Conservation (phyloP, 2,797 vertebrate genomes). For the Psittacula echo region DNA sequence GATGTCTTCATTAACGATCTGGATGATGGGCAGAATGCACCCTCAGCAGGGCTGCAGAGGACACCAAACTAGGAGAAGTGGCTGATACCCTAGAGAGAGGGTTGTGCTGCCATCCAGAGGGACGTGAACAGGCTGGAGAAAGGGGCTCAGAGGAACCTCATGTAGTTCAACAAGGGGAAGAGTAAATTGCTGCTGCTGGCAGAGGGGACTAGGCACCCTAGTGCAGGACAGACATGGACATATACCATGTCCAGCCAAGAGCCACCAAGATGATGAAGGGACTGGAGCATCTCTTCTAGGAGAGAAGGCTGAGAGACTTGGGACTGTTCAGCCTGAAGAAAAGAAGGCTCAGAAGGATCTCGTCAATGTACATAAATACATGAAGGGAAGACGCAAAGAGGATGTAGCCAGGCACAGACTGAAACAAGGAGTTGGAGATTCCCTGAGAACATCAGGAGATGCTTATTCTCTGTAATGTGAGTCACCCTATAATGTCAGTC, state of each 20-base stretch:
- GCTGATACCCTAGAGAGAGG: rapidly evolving
- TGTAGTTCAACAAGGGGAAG: neutral
- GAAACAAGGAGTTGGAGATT: neutral
- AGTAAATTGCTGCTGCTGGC: too few species aligned
- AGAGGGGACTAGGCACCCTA: neutral
- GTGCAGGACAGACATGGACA: rapidly evolving
- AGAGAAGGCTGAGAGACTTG: neutral
- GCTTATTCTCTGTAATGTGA: neutral
- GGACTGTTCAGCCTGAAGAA: neutral
- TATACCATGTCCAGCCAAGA: neutral
- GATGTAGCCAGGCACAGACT: rapidly evolving
- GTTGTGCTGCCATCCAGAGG: rapidly evolving
- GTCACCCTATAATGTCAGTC: neutral
- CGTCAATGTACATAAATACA: too few species aligned
- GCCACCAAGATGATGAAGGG: too few species aligned
- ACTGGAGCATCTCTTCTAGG: neutral
- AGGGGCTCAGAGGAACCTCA: too few species aligned
- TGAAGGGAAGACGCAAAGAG: neutral
- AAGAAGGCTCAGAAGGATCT: neutral
- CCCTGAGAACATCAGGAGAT: neutral
- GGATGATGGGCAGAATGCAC: rapidly evolving
- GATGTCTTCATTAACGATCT: rapidly evolving
- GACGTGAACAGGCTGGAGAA: neutral
- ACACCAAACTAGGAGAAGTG: neutral
- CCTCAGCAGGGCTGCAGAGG: neutral